phyloP scores from a whole-genome alignment of 1,140 invertebrate species.

The Procambarus virginalis region DNA sequence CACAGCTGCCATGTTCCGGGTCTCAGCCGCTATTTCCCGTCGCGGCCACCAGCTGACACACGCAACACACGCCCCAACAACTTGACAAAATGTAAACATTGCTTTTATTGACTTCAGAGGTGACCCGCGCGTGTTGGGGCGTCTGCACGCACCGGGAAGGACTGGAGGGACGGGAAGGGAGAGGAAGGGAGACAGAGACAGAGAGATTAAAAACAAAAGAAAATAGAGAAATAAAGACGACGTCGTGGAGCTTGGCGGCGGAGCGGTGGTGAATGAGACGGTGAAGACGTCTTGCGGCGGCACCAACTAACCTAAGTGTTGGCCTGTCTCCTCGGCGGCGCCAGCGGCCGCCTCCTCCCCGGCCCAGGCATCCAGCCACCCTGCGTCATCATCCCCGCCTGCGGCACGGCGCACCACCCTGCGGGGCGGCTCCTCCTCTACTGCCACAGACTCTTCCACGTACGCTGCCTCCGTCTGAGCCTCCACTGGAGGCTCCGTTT shows the following conservation, averaged over 20 bases:
- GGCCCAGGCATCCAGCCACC: constrained; percentile 42
- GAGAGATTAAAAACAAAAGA: constrained; percentile 21
- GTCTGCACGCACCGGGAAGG: background rate
- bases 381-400: constrained; percentile 9
- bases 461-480: constrained; percentile 43
- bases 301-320: constrained; percentile 57
- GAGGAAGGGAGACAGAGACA: background rate
- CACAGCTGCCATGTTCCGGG: background rate
- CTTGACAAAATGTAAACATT: background rate
- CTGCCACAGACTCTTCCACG: constrained; percentile 11
- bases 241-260: constrained; percentile 40
- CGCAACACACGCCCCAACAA: background rate
- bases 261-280: constrained; percentile 35
- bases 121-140: background rate
- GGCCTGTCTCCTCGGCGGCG: constrained; percentile 31
- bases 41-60: constrained; percentile 1
- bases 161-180: background rate
- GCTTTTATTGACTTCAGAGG: background rate
- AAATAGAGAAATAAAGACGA: constrained; percentile 41
- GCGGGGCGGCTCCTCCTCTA: constrained; percentile 28
- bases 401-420: background rate
- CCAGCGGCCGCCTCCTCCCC: constrained; percentile 34
- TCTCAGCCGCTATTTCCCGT: background rate
- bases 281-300: constrained; percentile 4
- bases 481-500: constrained; percentile 44